Base-by-base conservation (phyloP, 2,888 invertebrate species). In the Nomada ruficornis region DNA sequence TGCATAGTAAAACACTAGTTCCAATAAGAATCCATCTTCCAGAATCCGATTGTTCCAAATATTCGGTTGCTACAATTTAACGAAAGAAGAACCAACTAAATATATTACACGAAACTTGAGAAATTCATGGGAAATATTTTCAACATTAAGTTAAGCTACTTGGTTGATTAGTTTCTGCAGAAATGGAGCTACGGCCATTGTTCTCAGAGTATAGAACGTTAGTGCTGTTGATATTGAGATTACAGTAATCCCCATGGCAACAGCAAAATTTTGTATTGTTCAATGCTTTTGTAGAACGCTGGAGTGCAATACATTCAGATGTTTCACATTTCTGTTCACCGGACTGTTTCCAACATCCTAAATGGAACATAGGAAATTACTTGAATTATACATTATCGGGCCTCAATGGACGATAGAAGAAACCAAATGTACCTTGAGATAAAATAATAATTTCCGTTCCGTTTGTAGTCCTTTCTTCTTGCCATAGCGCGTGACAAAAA, bases 211-310 rank as follows among this genome's bases (percentile, higher is more conserved):
- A 86, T 55, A 83, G 59, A 62, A 84, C 26, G 59, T 87, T 86
- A 9, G 65, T 88, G 62, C 90, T 91, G 36, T 91, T 93, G 44
- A 95, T 96, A 90, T 97, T 96, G 36, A 95, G 95, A 94, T 98
- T 98, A 94, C 98, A 98, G 91, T 96, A 95, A 88, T 96, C 95
- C 2, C 96, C 96, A 7, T 95, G 95, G 91, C 98, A 98, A 92
- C 98, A 98, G 90, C 98, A 98, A 94, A 96, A 98, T 94, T 95
- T 96, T 80, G 96, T 96, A 87, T 94, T 95, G 20, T 96, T 96
- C 81, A 95, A 94, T 89, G 95, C 95, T 90, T 95, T 95, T 44
- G 95, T 91, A 84, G 95, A 94, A 90, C 95, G 94, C 90, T 95
- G 92, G 87, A 95, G 94, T 86, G 96, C 92, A 90, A 96, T 94